Base-by-base conservation (phyloP, 1,140 invertebrate species). In the Atta cephalotes region DNA sequence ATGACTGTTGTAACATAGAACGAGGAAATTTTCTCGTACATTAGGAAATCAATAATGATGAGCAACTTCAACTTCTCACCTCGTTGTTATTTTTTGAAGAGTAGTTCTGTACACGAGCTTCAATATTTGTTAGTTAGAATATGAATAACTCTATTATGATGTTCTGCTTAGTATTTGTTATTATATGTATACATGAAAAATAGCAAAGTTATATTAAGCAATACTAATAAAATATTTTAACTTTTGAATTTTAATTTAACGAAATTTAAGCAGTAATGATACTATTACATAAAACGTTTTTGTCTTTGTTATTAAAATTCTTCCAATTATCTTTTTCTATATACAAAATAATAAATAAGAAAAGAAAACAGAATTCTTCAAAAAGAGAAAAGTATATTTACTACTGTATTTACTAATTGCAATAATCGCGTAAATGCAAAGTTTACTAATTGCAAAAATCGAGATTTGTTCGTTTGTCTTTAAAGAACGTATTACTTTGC, bases 1-100 rank as follows among this genome's bases (percentile, higher is more conserved):
- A 82, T 49, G 39, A 62, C 25, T 74, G 18, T 60, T 82, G 68
- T 62, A 49, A 25, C 53, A 25, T 60, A 9, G 21, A 49, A 49
- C 66, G 68, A 68, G 68, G 25, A 82, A 82, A 82, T 72, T 53
- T 60, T 60, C 35, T 45, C 35, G 35, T 82, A 72, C 53, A 82
- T 72, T 72, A 82, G 53, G 25, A 72, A 82, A 82, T 82, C 68
- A 82, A 82, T 82, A 82, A 45, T 25, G 56, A 60, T 82, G 7
- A n/a, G 56, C 39, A 82, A 72, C 66, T 71, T 81, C 35, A 71
- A 82, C 21, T 68, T 82, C 39, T 82, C 68, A 72, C 25, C 68
- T 31, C 39, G n/a, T 60, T 60, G 39, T 82, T 72, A 82, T 25
- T 82, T 74, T 82, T 82, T 74, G 39, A 82, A 60, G 18, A 35